Base-by-base conservation (phyloP, 2,113 vertebrate genomes). In the Plectropomus leopardus region DNA sequence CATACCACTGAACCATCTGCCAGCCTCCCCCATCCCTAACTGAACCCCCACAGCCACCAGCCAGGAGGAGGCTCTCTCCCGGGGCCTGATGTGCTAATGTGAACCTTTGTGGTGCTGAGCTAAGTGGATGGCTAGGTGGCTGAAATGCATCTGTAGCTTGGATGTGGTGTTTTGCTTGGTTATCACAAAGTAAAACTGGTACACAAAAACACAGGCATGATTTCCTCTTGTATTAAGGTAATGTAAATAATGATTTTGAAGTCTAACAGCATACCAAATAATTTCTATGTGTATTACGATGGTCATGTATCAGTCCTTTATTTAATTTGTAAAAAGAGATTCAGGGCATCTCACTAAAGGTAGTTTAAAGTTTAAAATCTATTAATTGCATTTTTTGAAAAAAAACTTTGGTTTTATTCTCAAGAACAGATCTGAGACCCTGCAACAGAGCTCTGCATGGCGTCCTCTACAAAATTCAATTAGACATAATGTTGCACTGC, bases 401-500 rank as follows among this genome's bases (percentile, higher is more conserved):
- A 40, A 67, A 34, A 34, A 15, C 26, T 82, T 84, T 66, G 72
- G 17, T 85, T 83, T 88, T 24, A 65, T 44, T 9, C 51, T 51
- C 40, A 65, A 80, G 77, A 80, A 67, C 40, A 70, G 70, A 82
- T 58, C 50, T 72, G 51, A 80, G 73, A 54, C 17, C 15, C 48
- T 70, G 68, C 84, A 80, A 45, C 75, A 76, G 59, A 30, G 66
- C 65, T 83, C 86, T 73, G 79, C 82, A 83, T 83, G 72, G 60
- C 59, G 32, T 80, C 77, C 63, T 80, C 94, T 91, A 72, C 83
- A 90, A 94, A 96, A 95, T 95, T 97, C 96, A 97, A 97, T 98
- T 96, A 96, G 92, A 84, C 68, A 86, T 93, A 96, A 96, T 96
- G 95, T 96, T 96, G 93, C 95, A 90, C 94, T 92, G 94, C 93